Evolutionary conservation across 2,888 invertebrate species (phyloP), one percentile per base, ranked within the genome.

Genomic region (Cerastis leucographa): DNA sequence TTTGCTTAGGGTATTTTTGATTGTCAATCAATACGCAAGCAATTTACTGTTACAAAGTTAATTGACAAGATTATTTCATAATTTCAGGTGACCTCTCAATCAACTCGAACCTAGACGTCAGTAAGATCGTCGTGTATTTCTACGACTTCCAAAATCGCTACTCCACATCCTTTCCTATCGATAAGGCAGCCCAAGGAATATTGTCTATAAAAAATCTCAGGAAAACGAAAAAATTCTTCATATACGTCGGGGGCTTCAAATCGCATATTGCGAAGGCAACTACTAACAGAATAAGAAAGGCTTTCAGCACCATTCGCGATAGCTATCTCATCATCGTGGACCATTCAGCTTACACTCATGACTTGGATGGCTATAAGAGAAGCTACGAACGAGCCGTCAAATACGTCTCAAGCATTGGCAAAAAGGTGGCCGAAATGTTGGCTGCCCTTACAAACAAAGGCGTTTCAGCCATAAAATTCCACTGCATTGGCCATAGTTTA

Each of bases 321-420:
- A 95, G 93, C 80, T 96, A 96, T 69, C 84, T 96, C 3, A 94
- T 96, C 40, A 94, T 96, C 19, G 85, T 96, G 0, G 96, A 96
- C 71, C 96, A 96, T 88, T 95, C 94, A 4, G 89, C 88, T 0
- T 96, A 96, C 81, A 96, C 96, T 0, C 92, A 96, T 66, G 91
- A 94, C 29, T 91, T 89, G 0, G 88, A 90, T 44, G 95, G 95
- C 0, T 80, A 89, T 22, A 91, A 93, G 1, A 93, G 91, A 71
- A 94, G 95, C 71, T 96, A 96, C 78, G 94, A 94, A 75, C 89
- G 95, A 76, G 94, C 96, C 0, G 95, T 96, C 8, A 92, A 88
- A 78, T 92, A 95, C 72, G 94, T 95, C 2, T 88, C 95, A 86
- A 94, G 93, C 65, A 95, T 96, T 56, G 96, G 96, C 0, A 93